Evolutionary conservation across 2,797 vertebrate species (phyloP).

Genomic region (Telmatherina bonti): DNA sequence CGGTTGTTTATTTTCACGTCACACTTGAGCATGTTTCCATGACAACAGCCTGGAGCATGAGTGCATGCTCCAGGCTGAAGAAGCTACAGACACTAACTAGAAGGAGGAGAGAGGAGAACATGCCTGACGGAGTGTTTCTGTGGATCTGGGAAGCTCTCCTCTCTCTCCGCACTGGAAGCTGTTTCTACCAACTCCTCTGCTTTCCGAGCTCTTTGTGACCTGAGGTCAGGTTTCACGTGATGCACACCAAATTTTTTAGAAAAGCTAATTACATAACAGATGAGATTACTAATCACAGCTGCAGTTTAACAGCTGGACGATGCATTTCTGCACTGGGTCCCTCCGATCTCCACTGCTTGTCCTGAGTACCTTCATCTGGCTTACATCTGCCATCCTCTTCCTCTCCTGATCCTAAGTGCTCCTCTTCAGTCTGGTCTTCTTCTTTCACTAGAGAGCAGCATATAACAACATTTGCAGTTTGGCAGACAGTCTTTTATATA

Average conservation of each 20-base stretch:
- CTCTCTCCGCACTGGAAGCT: neutral
- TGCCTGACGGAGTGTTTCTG: slow-evolving; percentile 57
- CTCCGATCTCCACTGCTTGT: slow-evolving; percentile 24
- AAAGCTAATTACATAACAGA: neutral
- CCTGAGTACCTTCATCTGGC: neutral
- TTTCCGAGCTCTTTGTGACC: slow-evolving; percentile 13
- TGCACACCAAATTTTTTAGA: neutral
- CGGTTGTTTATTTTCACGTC: neutral
- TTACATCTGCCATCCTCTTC: slow-evolving; percentile 6
- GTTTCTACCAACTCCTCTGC: neutral
- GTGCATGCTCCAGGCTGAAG: slow-evolving; percentile 47
- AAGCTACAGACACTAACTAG: slow-evolving; percentile 29
- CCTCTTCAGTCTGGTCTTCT: neutral
- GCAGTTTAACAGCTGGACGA: slow-evolving; percentile 4
- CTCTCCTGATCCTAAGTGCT: neutral
- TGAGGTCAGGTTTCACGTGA: neutral
- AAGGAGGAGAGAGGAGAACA: slow-evolving; percentile 55
- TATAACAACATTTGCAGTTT: slow-evolving; percentile 19
- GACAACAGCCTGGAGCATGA: slow-evolving; percentile 59
- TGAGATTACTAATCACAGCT: neutral
- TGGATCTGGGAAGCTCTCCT: too few species aligned
- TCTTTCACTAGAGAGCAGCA: slow-evolving; percentile 57
- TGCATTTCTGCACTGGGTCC: slow-evolving; percentile 32
- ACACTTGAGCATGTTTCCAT: slow-evolving; percentile 64
- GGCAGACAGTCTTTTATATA: neutral